Evolutionary conservation across 2,113 vertebrate species (phyloP).

Genomic region (Aphelocoma coerulescens): DNA sequence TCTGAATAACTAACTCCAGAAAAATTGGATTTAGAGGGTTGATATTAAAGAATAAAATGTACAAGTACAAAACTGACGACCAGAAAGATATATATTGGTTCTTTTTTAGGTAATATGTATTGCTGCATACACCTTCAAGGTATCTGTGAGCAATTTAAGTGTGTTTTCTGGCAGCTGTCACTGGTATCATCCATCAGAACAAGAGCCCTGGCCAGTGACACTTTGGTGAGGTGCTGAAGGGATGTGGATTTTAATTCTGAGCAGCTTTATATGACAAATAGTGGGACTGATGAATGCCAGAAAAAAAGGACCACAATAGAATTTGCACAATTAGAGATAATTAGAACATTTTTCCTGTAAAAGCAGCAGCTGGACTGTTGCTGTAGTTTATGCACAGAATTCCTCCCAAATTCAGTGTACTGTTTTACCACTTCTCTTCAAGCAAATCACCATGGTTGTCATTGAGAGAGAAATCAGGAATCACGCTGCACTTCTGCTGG

Average conservation of each 20-base stretch:
- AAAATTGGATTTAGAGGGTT: constrained; percentile 41
- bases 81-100: background rate
- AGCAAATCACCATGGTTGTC: background rate
- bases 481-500: background rate
- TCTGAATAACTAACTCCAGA: constrained; percentile 24
- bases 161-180: constrained; percentile 63
- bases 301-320: background rate
- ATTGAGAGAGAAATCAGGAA: background rate
- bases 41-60: constrained; percentile 26
- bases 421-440: background rate
- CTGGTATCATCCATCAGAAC: constrained; percentile 59
- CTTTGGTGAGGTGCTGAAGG: constrained; percentile 54
- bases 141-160: constrained; percentile 41
- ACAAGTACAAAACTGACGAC: constrained; percentile 6
- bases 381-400: background rate
- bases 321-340: constrained; percentile 15
- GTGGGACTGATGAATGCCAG: constrained; percentile 42
- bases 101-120: background rate
- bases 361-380: background rate
- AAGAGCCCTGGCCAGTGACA: background rate
- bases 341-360: background rate
- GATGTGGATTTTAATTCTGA: constrained; percentile 63
- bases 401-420: background rate
- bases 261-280: constrained; percentile 35
- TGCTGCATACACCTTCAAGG: constrained; percentile 54